A percentile compares a stretch with the other conserved stretches of the same genome.
Evolutionary conservation across 2,888 invertebrate genomes (phyloP).

Genomic region (Neoscelio sp.): DNA sequence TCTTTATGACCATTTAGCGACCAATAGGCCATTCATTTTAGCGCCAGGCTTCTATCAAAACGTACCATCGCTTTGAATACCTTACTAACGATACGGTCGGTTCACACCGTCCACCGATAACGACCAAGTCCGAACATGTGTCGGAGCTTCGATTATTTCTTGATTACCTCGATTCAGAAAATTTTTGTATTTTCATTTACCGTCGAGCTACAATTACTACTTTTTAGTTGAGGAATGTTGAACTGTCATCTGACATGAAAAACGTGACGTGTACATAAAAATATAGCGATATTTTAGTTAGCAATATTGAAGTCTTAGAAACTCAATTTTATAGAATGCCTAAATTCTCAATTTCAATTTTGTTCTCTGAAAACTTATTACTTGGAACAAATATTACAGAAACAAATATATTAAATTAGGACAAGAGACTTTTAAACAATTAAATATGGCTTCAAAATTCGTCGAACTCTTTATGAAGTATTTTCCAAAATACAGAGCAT

Average conservation of each 20-base stretch:
- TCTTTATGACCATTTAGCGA: constrained; percentile 62
- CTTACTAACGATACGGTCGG: constrained; percentile 70
- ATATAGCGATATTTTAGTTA: no score
- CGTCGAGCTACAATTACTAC: constrained; percentile 27
- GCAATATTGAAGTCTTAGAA: no score
- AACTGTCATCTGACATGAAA: constrained; percentile 5
- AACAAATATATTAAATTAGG: no score
- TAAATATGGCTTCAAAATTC: no score
- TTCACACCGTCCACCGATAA: constrained; percentile 60
- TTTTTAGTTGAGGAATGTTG: constrained; percentile 24
- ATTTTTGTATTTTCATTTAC: constrained; percentile 44
- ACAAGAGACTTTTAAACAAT: no score
- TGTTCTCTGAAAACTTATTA: no score
- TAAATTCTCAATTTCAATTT: no score
- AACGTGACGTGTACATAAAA: constrained; percentile 3
- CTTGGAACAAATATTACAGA: no score
- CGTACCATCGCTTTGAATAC: constrained; percentile 70
- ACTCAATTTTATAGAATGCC: no score
- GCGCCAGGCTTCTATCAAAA: constrained; percentile 47
- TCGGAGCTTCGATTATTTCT: constrained; percentile 45
- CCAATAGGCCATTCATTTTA: constrained; percentile 66
- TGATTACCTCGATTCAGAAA: constrained; percentile 53
- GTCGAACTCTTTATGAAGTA: no score
- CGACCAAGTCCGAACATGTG: constrained; percentile 50
- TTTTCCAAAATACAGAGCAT: no score